These are phyloP conservation scores for Agapornis roseicollis DNA, from an alignment of 2,113 vertebrate species.

Conservation along the genomic window DNA sequence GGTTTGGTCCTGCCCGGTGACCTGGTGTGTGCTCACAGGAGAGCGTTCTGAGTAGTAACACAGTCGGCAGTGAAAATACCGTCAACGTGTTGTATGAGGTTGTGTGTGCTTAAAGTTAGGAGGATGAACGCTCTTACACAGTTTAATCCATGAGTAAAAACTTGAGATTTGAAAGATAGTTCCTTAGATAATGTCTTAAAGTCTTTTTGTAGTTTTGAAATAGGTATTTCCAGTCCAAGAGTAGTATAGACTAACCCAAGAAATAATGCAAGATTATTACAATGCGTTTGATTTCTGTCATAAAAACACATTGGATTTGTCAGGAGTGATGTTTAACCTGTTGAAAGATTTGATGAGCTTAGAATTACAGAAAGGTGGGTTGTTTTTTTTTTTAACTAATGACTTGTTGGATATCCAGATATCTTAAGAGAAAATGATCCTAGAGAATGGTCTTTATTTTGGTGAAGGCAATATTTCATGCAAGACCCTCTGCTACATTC, in stretches of 20 bases:
- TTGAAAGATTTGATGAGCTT: not conserved
- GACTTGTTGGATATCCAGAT: not conserved
- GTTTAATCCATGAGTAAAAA: not conserved
- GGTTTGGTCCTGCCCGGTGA: fast-evolving
- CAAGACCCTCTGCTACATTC: not conserved
- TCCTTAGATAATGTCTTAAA: not conserved
- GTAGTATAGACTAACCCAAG: not conserved
- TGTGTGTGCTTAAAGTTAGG: fast-evolving
- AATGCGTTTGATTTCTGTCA: not conserved
- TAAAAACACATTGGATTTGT: not conserved
- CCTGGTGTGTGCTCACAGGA: fast-evolving
- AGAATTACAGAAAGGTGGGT: not conserved
- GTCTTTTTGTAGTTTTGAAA: not conserved
- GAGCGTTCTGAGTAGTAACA: fast-evolving
- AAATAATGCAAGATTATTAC: not conserved
- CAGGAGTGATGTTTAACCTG: not conserved
- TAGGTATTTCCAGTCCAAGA: not conserved
- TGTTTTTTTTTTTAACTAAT: not conserved
- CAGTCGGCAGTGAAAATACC: fast-evolving
- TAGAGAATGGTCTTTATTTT: not conserved
- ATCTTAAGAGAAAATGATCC: not conserved
- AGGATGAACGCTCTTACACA: fast-evolving
- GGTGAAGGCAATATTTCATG: not conserved
- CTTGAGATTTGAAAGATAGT: not conserved
- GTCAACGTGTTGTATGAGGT: fast-evolving